phyloP scores from a whole-genome alignment of 2,797 vertebrate genomes.

The Buceros bicornis region DNA sequence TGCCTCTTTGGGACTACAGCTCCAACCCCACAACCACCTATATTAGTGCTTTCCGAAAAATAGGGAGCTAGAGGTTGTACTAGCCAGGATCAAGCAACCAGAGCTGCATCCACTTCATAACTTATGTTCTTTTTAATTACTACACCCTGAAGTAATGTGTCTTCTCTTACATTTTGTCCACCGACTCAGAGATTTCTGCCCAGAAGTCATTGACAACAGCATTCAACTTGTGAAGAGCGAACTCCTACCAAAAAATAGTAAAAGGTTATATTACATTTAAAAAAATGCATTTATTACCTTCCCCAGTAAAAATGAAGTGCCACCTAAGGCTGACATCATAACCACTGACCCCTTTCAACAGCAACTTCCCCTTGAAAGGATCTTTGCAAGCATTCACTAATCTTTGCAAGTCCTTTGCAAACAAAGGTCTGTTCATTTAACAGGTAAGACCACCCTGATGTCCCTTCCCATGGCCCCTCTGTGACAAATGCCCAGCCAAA shows the following conservation, averaged over 20 bases:
- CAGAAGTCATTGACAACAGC: conserved; percentile 98
- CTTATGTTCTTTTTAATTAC: background rate
- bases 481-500: background rate
- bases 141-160: background rate
- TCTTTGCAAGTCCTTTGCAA: background rate
- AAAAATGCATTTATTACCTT: background rate
- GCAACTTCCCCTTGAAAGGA: background rate
- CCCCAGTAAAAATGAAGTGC: background rate
- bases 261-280: background rate
- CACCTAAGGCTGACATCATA: background rate
- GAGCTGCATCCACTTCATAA: background rate
- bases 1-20: background rate
- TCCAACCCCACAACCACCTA: background rate
- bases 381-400: background rate
- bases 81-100: background rate
- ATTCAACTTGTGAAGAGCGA: conserved; percentile 97
- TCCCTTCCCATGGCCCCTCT: background rate
- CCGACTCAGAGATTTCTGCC: conserved; percentile 99
- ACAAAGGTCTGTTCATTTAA: background rate
- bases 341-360: background rate
- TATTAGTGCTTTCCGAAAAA: background rate
- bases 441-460: background rate
- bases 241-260: conserved; percentile 86
- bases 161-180: conserved; percentile 96
- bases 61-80: background rate